phyloP scores from a whole-genome alignment of 2,113 vertebrate species.

The Oriolus oriolus region DNA sequence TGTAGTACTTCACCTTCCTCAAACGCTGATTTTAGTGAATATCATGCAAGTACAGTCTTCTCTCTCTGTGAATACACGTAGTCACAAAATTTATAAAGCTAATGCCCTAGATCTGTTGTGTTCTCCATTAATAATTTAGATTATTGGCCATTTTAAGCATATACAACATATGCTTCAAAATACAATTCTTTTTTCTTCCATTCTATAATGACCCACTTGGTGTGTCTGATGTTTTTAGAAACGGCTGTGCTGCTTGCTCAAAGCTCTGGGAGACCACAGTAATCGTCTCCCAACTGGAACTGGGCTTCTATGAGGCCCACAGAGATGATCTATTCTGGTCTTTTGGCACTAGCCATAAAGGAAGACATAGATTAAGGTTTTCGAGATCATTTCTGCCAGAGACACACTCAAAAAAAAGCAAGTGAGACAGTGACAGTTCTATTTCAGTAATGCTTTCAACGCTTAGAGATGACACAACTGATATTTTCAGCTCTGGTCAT shows the following conservation, averaged over 20 bases:
- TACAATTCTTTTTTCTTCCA: background rate
- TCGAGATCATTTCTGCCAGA: background rate
- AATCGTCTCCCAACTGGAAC: background rate
- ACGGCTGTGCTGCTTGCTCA: background rate
- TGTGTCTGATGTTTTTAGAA: background rate
- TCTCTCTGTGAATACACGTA: background rate
- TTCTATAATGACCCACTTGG: background rate
- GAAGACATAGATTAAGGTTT: background rate
- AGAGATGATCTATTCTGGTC: background rate
- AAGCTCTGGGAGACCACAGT: background rate
- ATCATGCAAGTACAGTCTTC: background rate
- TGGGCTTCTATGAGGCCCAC: background rate
- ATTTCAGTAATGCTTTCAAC: background rate
- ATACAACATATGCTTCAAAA: background rate
- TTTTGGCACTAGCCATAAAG: background rate
- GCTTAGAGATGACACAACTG: background rate
- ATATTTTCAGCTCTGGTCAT: background rate
- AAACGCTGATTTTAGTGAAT: background rate
- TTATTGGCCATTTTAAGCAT: background rate
- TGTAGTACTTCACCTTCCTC: background rate
- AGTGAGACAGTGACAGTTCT: background rate
- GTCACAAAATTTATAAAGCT: background rate
- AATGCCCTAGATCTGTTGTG: background rate
- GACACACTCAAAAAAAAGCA: background rate
- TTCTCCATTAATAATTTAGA: background rate